Conservation (phyloP, 2,797 vertebrate genomes). For the Mastacembelus armatus region DNA sequence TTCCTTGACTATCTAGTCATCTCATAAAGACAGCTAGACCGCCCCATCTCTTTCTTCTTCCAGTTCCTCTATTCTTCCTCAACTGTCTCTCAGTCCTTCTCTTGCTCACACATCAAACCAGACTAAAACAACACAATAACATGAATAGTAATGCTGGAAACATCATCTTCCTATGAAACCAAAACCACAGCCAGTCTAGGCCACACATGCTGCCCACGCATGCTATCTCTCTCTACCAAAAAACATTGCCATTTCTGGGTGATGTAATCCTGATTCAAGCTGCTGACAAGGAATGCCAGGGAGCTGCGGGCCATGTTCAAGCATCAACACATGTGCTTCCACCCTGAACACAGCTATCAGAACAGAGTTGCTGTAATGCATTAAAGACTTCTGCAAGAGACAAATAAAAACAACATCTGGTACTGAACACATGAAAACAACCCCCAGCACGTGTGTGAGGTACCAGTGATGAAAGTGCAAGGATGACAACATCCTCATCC, state of each 20-base stretch:
- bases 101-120: not conserved
- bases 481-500: constrained; percentile 8
- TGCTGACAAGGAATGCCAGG: constrained; percentile 4
- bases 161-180: constrained; percentile 20
- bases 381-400: constrained; percentile 37
- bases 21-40: constrained; percentile 15
- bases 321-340: constrained; percentile 1
- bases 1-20: constrained; percentile 43
- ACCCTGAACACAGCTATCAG: not conserved
- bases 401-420: constrained; percentile 59
- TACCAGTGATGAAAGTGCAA: not conserved
- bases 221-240: constrained; percentile 9
- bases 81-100: not conserved
- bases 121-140: not conserved
- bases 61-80: constrained; percentile 2
- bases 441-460: constrained; percentile 12
- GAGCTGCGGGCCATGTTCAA: constrained; percentile 5
- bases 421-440: constrained; percentile 21
- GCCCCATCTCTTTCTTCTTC: not conserved
- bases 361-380: constrained; percentile 10
- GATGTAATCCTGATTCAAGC: constrained; percentile 47
- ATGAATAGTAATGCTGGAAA: not conserved
- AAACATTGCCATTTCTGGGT: constrained; percentile 38
- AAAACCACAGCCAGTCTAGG: not conserved
- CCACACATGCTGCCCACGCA: constrained; percentile 57